Conservation (phyloP, 2,888 invertebrate species). For the Torymus tubicola region DNA sequence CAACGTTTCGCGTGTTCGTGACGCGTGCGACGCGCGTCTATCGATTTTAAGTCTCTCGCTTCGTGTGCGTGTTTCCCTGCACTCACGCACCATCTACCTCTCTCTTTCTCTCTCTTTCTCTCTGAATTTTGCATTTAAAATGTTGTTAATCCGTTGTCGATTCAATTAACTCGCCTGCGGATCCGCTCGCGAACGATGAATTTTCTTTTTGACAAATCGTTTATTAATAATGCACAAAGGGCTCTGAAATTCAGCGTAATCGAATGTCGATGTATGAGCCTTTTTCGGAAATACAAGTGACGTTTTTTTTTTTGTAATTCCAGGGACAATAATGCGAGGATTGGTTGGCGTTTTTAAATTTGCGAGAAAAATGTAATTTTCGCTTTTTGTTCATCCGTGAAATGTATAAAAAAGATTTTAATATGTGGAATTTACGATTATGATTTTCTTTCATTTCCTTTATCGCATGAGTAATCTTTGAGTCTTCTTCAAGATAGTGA, state of each 20-base stretch:
- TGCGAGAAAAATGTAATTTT: neutral
- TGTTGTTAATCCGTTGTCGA: constrained; percentile 39
- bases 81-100: neutral
- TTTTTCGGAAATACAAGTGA: too few species aligned
- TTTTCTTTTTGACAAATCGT: constrained; percentile 1
- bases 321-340: too few species aligned
- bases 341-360: too few species aligned
- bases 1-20: neutral
- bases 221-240: constrained; percentile 41
- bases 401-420: too few species aligned
- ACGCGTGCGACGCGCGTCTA: neutral
- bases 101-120: too few species aligned
- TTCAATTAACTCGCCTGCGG: constrained; percentile 41
- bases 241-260: constrained; percentile 27
- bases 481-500: neutral
- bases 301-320: too few species aligned
- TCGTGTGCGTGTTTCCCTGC: neutral
- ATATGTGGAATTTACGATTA: too few species aligned
- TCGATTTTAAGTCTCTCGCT: constrained; percentile 27
- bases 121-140: constrained; percentile 48
- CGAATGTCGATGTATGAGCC: too few species aligned
- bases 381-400: too few species aligned
- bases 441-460: neutral
- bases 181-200: neutral
- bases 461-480: constrained; percentile 26